Evolutionary conservation across 2,113 vertebrate genomes (phyloP).

Genomic region (Felis chaus): DNA sequence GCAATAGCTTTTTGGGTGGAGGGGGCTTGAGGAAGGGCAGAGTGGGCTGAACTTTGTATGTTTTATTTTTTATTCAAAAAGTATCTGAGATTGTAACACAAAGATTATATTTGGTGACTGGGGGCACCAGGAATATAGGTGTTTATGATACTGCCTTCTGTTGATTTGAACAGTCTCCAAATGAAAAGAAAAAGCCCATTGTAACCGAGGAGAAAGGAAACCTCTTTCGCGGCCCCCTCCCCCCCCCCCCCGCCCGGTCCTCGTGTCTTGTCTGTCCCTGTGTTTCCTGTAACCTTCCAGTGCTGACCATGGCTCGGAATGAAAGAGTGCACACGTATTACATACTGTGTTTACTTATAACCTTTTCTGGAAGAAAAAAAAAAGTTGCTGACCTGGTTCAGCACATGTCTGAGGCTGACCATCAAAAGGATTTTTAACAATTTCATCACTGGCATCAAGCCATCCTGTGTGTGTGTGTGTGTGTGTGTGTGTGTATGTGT

Average conservation of each 20-base stretch:
- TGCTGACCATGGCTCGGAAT: accelerated
- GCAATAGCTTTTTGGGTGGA: accelerated
- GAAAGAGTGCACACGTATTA: neutral
- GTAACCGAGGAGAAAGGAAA: neutral
- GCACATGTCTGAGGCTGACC: neutral
- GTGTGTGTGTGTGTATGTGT: neutral
- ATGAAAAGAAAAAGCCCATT: neutral
- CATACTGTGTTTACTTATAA: neutral
- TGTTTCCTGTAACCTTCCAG: neutral
- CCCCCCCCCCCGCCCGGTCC: neutral
- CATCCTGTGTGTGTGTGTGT: neutral
- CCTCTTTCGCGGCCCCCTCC: neutral
- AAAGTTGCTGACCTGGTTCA: neutral
- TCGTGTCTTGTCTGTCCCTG: neutral
- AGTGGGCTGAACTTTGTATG: neutral
- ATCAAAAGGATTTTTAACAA: neutral
- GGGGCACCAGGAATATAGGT: no score
- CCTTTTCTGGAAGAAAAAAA: neutral
- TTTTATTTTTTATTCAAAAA: neutral
- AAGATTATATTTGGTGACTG: neutral
- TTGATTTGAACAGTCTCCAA: neutral
- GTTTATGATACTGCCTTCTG: neutral
- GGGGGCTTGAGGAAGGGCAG: neutral
- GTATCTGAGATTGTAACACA: neutral
- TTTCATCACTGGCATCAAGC: neutral